Percentiles rank a stretch among this genome's conserved stretches.
Evolutionary conservation across 2,113 vertebrate genomes (phyloP).

Genomic region (Haemorhous mexicanus): DNA sequence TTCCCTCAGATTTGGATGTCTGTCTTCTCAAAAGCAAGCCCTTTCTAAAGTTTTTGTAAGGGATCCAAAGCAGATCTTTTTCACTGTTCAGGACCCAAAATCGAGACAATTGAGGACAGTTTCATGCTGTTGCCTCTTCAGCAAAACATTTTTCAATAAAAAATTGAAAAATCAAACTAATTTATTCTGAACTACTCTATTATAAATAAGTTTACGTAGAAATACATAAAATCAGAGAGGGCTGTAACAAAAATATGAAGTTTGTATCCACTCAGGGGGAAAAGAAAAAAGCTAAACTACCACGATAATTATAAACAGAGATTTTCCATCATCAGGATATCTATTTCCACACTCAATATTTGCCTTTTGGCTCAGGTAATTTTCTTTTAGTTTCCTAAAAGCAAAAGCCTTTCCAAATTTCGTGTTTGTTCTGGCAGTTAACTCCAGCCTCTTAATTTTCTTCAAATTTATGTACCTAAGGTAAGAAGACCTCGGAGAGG

Average conservation of each 20-base stretch:
- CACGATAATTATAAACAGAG: neutral
- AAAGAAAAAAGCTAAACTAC: neutral
- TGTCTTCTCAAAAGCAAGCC: neutral
- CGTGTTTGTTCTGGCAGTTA: constrained; percentile 18
- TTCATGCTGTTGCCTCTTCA: neutral
- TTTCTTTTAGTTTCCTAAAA: neutral
- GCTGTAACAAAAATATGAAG: neutral
- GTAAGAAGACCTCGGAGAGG: constrained; percentile 6
- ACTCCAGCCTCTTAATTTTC: constrained; percentile 11
- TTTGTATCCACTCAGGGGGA: neutral
- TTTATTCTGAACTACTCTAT: neutral
- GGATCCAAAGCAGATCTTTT: neutral
- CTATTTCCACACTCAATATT: neutral
- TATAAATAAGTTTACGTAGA: neutral
- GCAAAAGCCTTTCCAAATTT: neutral
- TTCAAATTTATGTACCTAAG: neutral
- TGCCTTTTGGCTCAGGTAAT: constrained; percentile 5
- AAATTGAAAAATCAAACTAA: neutral
- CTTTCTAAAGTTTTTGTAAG: neutral
- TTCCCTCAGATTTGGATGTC: neutral
- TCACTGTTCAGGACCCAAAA: neutral
- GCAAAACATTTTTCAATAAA: neutral
- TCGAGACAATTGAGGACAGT: neutral
- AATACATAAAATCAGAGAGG: neutral
- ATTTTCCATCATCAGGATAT: neutral